Evolutionary conservation across 1,140 invertebrate genomes (phyloP).

Genomic region (Dryas iulia): DNA sequence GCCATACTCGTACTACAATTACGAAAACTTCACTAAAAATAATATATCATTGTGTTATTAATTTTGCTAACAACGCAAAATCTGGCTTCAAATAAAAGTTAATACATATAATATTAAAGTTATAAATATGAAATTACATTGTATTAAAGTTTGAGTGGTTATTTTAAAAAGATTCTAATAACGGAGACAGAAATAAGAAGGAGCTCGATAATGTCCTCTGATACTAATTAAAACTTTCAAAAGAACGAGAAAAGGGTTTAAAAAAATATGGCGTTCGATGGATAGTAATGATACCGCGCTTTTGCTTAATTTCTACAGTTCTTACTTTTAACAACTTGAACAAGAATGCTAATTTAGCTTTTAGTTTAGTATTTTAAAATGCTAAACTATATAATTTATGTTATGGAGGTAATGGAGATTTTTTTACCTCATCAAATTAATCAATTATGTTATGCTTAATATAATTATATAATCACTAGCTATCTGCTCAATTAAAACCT

Average conservation of each 20-base stretch:
- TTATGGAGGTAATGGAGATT: too few relatives aligned
- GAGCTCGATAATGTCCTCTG: slow-evolving; percentile 74
- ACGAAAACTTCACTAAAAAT: too few relatives aligned
- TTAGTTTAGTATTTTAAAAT: neutral
- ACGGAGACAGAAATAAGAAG: slow-evolving; percentile 55
- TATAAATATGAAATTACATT: neutral
- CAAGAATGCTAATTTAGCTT: neutral
- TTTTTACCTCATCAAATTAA: too few relatives aligned
- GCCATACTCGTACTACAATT: too few relatives aligned
- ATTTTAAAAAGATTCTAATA: slow-evolving; percentile 44
- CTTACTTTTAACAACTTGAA: slow-evolving; percentile 28
- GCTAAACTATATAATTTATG: too few relatives aligned
- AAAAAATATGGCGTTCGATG: slow-evolving; percentile 71
- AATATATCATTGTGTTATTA: too few relatives aligned
- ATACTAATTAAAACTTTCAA: slow-evolving; percentile 78
- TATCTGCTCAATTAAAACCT: too few relatives aligned
- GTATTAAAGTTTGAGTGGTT: slow-evolving; percentile 20
- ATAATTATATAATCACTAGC: too few relatives aligned
- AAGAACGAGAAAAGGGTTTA: slow-evolving; percentile 70
- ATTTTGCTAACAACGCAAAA: too few relatives aligned
- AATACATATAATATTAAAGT: neutral
- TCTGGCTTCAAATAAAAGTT: too few relatives aligned
- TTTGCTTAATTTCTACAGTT: slow-evolving; percentile 63
- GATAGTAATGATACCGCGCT: slow-evolving; percentile 68
- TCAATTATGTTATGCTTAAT: too few relatives aligned